A percentile compares a stretch with the other conserved stretches of the same genome.
Evolutionary conservation across 2,888 invertebrate species (phyloP).

Genomic region (Amphimallon solstitiale): DNA sequence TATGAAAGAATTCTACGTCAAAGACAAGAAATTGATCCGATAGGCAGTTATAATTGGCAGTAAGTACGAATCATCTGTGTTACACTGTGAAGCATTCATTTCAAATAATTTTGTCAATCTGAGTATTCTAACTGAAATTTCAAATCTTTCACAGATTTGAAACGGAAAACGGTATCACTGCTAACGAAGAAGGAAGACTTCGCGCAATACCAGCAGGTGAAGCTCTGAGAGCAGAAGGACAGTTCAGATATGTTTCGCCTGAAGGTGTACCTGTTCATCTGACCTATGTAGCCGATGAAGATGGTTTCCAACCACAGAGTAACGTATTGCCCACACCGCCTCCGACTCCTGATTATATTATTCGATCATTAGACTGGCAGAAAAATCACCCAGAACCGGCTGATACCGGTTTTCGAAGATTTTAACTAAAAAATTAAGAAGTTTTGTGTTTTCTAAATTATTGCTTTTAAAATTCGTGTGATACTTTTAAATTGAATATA

Average conservation of each 20-base stretch:
- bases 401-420: too few species aligned
- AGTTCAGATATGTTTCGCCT: slow-evolving; percentile 27
- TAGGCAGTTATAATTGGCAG: slow-evolving; percentile 35
- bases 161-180: slow-evolving; percentile 33
- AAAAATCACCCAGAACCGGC: slow-evolving; percentile 9
- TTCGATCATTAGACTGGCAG: slow-evolving; percentile 34
- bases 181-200: slow-evolving; percentile 28
- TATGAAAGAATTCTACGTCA: slow-evolving; percentile 25
- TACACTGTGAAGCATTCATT: not conserved
- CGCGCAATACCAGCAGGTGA: slow-evolving; percentile 12
- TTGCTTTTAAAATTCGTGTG: not conserved
- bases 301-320: slow-evolving; percentile 29
- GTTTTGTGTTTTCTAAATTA: not conserved
- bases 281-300: slow-evolving; percentile 32
- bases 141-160: slow-evolving; percentile 19
- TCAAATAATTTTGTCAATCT: not conserved
- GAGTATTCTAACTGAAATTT: not conserved
- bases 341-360: slow-evolving; percentile 33
- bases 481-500: not conserved
- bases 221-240: slow-evolving; percentile 32
- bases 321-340: slow-evolving; percentile 26
- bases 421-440: not conserved
- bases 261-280: slow-evolving; percentile 22
- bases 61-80: too few species aligned
- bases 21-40: slow-evolving; percentile 37